These are phyloP conservation scores for Cryptoprocta ferox DNA, from an alignment of 2,797 vertebrate species.

Conservation along the genomic window DNA sequence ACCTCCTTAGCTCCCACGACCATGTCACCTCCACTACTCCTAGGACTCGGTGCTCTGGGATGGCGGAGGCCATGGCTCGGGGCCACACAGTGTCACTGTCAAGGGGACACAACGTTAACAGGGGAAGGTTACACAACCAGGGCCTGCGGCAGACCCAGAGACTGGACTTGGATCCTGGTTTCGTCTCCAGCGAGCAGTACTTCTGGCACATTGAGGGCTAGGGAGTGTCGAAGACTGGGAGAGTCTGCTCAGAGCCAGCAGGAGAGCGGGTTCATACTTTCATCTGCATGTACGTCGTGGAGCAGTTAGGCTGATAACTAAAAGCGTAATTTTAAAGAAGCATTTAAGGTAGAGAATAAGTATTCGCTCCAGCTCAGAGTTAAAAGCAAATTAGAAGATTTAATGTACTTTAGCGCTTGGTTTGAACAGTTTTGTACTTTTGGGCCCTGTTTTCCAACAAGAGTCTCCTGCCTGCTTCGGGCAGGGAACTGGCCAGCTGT, in stretches of 20 bases:
- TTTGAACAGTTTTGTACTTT: neutral
- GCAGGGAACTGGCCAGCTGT: neutral
- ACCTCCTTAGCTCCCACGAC: neutral
- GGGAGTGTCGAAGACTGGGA: neutral
- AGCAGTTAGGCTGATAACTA: neutral
- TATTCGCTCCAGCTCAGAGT: neutral
- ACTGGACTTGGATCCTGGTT: conserved; percentile 62
- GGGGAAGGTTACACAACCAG: neutral
- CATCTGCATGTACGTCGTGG: neutral
- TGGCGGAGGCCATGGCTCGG: neutral
- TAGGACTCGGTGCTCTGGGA: neutral
- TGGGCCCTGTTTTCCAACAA: neutral
- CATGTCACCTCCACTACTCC: rapidly evolving
- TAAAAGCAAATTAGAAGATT: neutral
- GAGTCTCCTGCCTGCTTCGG: neutral
- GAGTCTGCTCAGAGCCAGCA: neutral
- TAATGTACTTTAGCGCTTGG: neutral
- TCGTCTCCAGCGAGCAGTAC: neutral
- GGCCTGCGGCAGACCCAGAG: conserved; percentile 16
- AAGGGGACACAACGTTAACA: neutral
- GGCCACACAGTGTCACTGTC: rapidly evolving
- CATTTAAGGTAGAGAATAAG: neutral
- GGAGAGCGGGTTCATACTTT: neutral
- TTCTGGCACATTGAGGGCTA: neutral
- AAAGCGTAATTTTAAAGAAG: neutral